These are phyloP conservation scores for Gobio occitaniae DNA, from an alignment of 2,797 vertebrate species.

Conservation along the genomic window DNA sequence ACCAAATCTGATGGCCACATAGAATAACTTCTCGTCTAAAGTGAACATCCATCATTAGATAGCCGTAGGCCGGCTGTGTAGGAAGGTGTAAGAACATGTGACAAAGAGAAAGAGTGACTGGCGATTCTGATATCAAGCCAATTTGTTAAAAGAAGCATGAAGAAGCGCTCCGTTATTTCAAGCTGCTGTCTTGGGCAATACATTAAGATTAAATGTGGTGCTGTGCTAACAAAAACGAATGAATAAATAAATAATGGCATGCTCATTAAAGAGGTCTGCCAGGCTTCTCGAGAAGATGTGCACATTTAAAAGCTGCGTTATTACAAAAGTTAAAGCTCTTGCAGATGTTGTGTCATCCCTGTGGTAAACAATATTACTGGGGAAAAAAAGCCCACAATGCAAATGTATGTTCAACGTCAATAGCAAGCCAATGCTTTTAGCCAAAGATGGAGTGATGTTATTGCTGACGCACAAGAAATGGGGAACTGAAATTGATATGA, in stretches of 20 bases:
- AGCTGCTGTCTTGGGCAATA: slow-evolving; percentile 40
- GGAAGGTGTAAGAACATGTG: slow-evolving; percentile 59
- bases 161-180: slow-evolving; percentile 33
- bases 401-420: slow-evolving; percentile 7
- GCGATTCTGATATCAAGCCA: slow-evolving; percentile 37
- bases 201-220: slow-evolving; percentile 50
- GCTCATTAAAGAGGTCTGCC: slow-evolving; percentile 37
- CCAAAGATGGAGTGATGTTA: background rate
- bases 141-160: slow-evolving; percentile 48
- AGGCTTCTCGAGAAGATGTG: background rate
- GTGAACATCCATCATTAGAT: slow-evolving; percentile 32
- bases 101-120: slow-evolving; percentile 28
- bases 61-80: slow-evolving; percentile 38
- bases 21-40: slow-evolving; percentile 3
- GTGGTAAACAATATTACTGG: background rate
- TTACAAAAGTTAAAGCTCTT: slow-evolving; percentile 6
- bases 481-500: slow-evolving; percentile 29
- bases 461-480: background rate
- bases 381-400: background rate
- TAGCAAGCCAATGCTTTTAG: slow-evolving; percentile 15
- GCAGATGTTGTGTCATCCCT: background rate
- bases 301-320: slow-evolving; percentile 9
- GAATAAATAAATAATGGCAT: slow-evolving; percentile 51
- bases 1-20: background rate
- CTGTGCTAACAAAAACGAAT: slow-evolving; percentile 28